phyloP scores from a whole-genome alignment of 2,113 vertebrate genomes.

The Oreochromis niloticus region DNA sequence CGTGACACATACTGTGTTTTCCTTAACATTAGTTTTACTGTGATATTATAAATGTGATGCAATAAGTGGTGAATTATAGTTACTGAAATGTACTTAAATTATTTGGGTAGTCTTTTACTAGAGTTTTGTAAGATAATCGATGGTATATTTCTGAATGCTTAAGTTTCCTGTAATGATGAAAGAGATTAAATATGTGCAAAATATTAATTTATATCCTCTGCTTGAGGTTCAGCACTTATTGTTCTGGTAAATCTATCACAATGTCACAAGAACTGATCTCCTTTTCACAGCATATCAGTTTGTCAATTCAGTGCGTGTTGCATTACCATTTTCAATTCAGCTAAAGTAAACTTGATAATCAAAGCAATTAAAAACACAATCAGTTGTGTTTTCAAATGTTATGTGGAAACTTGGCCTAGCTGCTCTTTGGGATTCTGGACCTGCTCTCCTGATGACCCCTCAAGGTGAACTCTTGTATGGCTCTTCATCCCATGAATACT shows the following conservation, averaged over 20 bases:
- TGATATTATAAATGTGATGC: not conserved
- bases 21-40: not conserved
- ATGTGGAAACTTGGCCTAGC: constrained; percentile 35
- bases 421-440: constrained; percentile 65
- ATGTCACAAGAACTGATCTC: not conserved
- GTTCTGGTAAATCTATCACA: constrained; percentile 4
- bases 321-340: constrained; percentile 65
- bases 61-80: not conserved
- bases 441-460: constrained; percentile 59
- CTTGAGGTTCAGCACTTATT: constrained; percentile 6
- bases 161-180: not conserved
- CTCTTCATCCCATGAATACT: constrained; percentile 64
- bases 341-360: constrained; percentile 67
- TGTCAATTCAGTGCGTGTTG: constrained; percentile 23
- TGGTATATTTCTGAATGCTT: not conserved
- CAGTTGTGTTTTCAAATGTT: constrained; percentile 58
- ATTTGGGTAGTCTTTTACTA: not conserved
- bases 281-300: constrained; percentile 1
- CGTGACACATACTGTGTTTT: not conserved
- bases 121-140: not conserved
- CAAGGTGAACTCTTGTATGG: constrained; percentile 74
- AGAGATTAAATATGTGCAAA: not conserved
- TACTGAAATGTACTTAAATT: not conserved
- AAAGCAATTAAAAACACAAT: constrained; percentile 71
- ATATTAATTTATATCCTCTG: not conserved